Evolutionary conservation across 2,888 invertebrate genomes (phyloP), one percentile per base, ranked within the genome.

Genomic region (Himalopsyche tibetana): DNA sequence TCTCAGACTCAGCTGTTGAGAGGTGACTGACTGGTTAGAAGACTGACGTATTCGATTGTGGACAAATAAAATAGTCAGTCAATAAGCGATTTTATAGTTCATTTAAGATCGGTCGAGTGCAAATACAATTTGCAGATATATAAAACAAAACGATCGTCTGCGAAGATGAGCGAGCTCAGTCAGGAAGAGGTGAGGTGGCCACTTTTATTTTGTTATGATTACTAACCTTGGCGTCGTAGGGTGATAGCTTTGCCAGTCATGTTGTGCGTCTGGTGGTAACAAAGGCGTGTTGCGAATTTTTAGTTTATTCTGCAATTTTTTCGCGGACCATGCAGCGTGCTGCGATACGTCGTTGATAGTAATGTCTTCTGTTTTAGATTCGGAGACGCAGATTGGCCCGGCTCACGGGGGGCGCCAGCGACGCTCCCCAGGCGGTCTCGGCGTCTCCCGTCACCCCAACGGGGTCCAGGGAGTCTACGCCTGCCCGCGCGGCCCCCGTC

Each of bases 181-280:
- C 97, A 96, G 92, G 97, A 97, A 93, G 97, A 97, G 96, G 97
- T 96, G 93, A 95, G 95, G 93, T 89, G 89, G 89, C 45, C 38
- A 6, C 79, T 5, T 83, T n/a, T 45, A 42, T 28, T 82, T 84
- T 84, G 84, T 87, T 87, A 28, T 87, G 86, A 84, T 87, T 74
- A 83, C 91, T 91, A 90, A 91, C 90, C 91, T 91, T 91, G 91
- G 90, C 90, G 90, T 92, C 91, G 91, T 92, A 91, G 85, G 87
- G 80, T 55, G 79, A 82, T 83, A 80, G 74, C 74, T 87, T 91
- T 87, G 87, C 87, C 84, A 82, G 85, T 84, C 84, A 86, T 85
- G 85, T 84, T 84, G 80, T 79, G 82, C 84, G 82, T 74, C 40
- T 79, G 82, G 69, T 84, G 79, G 63, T 63, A 84, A 86, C 86